Percentiles rank a stretch among this genome's conserved stretches.
Conservation (phyloP, 2,797 vertebrate species). For the Carcharodon carcharias region DNA sequence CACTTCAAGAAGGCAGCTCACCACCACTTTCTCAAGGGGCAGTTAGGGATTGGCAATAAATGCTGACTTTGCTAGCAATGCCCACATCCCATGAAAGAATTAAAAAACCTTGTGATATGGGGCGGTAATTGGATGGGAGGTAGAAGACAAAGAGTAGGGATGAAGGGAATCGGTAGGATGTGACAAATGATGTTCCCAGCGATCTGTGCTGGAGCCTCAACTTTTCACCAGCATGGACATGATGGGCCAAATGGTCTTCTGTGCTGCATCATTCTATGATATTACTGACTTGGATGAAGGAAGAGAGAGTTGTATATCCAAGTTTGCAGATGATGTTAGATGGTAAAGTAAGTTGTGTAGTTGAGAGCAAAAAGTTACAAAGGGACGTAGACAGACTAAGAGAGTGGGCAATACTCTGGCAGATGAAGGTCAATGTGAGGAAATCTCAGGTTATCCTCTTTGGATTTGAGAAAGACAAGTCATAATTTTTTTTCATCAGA, state of each 20-base stretch:
- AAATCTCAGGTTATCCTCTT: background rate
- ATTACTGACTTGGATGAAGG: conserved; percentile 3
- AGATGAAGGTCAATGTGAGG: background rate
- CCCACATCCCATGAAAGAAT: no score
- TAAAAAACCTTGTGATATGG: background rate
- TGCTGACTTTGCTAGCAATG: no score
- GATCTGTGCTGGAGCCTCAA: background rate
- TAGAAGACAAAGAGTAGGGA: background rate
- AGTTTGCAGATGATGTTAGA: background rate
- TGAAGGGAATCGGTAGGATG: background rate
- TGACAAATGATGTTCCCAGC: background rate
- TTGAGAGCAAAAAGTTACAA: background rate
- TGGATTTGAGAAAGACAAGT: background rate
- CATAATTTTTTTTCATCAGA: background rate
- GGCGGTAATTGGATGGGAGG: background rate
- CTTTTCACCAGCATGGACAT: no score
- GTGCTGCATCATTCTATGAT: background rate
- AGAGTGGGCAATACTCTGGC: background rate
- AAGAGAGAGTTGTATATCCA: background rate
- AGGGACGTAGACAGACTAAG: background rate
- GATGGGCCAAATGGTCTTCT: background rate
- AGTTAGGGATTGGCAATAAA: no score
- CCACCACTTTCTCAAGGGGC: no score
- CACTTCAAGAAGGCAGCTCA: no score
- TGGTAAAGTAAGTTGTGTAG: background rate